phyloP scores from a whole-genome alignment of 2,113 vertebrate species.

The Hemichromis elongatus region DNA sequence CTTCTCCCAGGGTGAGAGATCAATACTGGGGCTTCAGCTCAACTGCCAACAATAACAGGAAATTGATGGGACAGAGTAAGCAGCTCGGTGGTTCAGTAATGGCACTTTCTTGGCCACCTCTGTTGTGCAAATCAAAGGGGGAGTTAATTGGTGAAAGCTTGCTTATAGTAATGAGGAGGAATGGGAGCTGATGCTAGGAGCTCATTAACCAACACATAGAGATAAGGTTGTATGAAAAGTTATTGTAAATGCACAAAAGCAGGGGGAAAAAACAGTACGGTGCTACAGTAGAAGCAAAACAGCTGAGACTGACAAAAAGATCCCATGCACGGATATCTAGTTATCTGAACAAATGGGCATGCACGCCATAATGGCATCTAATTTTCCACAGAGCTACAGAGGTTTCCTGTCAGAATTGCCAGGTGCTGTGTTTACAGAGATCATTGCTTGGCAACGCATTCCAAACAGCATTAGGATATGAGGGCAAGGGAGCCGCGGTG shows the following conservation, averaged over 20 bases:
- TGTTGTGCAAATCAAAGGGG: constrained; percentile 47
- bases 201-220: constrained; percentile 33
- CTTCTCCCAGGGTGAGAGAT: constrained; percentile 76
- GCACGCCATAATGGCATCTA: constrained; percentile 35
- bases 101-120: constrained; percentile 56
- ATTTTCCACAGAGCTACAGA: constrained; percentile 54
- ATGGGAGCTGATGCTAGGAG: constrained; percentile 18
- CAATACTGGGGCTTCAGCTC: constrained; percentile 76
- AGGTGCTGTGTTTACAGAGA: constrained; percentile 67
- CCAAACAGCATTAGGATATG: constrained; percentile 61
- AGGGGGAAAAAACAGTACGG: neutral
- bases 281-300: neutral
- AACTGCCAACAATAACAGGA: constrained; percentile 81
- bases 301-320: neutral
- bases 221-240: constrained; percentile 16
- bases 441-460: constrained; percentile 66
- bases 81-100: constrained; percentile 52
- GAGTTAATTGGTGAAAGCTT: constrained; percentile 53
- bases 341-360: constrained; percentile 39
- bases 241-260: neutral
- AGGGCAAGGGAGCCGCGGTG: neutral
- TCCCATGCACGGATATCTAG: neutral
- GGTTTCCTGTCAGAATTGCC: constrained; percentile 70
- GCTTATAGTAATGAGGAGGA: constrained; percentile 42
- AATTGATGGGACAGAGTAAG: constrained; percentile 73